These are phyloP conservation scores for Pogonophryne albipinna DNA, from an alignment of 2,797 vertebrate species.

Conservation along the genomic window DNA sequence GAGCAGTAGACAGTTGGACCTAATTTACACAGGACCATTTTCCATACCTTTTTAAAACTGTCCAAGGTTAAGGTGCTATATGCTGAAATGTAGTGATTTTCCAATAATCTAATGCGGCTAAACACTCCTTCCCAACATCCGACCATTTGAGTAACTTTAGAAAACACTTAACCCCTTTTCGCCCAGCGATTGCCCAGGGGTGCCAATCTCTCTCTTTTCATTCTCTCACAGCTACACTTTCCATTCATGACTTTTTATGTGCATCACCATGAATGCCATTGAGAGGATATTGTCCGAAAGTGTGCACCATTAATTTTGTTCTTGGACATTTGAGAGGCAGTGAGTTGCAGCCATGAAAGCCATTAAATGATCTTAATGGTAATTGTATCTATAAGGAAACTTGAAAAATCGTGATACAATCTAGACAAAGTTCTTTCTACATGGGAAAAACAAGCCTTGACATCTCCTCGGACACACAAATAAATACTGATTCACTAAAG, in stretches of 20 bases:
- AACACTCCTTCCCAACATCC: neutral
- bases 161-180: too few relatives aligned
- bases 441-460: conserved; percentile 5
- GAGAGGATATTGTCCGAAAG: neutral
- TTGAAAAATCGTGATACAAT: neutral
- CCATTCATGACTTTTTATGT: neutral
- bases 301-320: neutral
- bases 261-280: neutral
- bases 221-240: neutral
- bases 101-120: neutral
- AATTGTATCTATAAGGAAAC: neutral
- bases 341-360: neutral
- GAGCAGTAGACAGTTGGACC: neutral
- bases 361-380: neutral
- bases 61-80: too few relatives aligned
- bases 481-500: neutral
- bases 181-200: neutral
- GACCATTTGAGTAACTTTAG: neutral
- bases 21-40: too few relatives aligned
- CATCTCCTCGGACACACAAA: conserved; percentile 11
- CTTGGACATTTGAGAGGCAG: neutral
- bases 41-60: too few relatives aligned
- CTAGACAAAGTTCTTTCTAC: neutral
- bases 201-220: neutral
- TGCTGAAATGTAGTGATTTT: neutral